Base-by-base conservation (phyloP, 2,113 vertebrate genomes). In the Piaya cayana region DNA sequence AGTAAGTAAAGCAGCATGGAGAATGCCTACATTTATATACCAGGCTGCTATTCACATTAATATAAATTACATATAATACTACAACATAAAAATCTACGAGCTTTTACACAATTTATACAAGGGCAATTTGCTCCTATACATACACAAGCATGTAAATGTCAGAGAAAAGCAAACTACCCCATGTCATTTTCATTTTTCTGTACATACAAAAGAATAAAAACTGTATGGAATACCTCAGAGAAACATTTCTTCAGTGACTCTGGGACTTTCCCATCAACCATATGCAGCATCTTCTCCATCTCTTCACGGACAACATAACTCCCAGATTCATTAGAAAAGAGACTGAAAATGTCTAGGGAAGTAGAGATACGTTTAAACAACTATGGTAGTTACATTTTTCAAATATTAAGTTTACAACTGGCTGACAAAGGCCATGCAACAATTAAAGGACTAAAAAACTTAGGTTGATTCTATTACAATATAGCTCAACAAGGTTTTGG, bases 251-350 rank as follows among this genome's bases (percentile, higher is more conserved):
- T 99, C 69, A 99, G 98, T 12, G 99, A 98, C 63, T 98, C 96
- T 42, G 99, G 99, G 85, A 99, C 98, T 88, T 99, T 99, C 74
- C 99, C 99, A 89, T 99, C 99, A 94, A 99, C 98, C n/a, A 98
- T 96, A 55, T 97, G 98, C 52, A 99, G 98, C 97, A 99, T 99
- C 56, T 98, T 98, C 97, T 99, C 99, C 97, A 99, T 99, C 91
- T 99, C 99, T 91, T 99, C 99, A 72, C 98, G 99, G 91, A 98
- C 96, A 87, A 99, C 98, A 96, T 98, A 99, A 96, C 98, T 99
- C 36, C 99, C 98, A 29, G 99, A 99, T 96, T 99, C 99, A 64
- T 98, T 99, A 94, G 99, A 98, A 92, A 99, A 99, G 83, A 99
- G 98, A 97, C 99, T 99, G 98, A 99, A 99, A 97, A 99, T 99